Base-by-base conservation (phyloP, 2,888 invertebrate species). In the Protula sp. region DNA sequence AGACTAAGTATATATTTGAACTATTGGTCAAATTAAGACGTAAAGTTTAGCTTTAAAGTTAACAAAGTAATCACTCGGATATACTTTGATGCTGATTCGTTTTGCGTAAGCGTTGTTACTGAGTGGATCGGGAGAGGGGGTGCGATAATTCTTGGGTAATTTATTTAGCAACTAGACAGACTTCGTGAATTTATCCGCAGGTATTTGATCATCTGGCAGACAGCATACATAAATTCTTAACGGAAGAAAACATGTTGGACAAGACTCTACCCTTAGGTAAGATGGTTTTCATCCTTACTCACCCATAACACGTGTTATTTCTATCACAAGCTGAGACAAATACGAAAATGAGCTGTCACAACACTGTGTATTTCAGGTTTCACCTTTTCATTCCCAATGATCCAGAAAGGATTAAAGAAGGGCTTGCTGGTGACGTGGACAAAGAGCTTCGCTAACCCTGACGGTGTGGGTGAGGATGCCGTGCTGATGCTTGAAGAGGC, bases 311-410 rank as follows among this genome's bases (percentile, higher is more conserved):
- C n/a, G n/a, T n/a, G n/a, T n/a, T n/a, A n/a, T n/a, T n/a, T n/a
- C n/a, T n/a, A n/a, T n/a, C n/a, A n/a, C n/a, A n/a, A n/a, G n/a
- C n/a, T n/a, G n/a, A n/a, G n/a, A n/a, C n/a, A n/a, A n/a, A n/a
- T n/a, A n/a, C n/a, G n/a, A n/a, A n/a, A n/a, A n/a, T n/a, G n/a
- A n/a, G n/a, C n/a, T n/a, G n/a, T n/a, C n/a, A n/a, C n/a, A n/a
- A n/a, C n/a, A n/a, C n/a, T n/a, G n/a, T n/a, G n/a, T 38, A 14
- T 38, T 60, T 19, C 65, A 88, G 89, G 90, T 4, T 91, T 91
- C 81, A 90, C 90, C 1, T 91, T 91, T 82, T 91, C 91, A 30
- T 91, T 91, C 80, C 91, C 91, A 3, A 89, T 90, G 86, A 84
- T 84, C 65, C 91, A 90, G 75, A 86, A 87, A 72, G 87, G 87